These are phyloP conservation scores for Oceanites oceanicus DNA, from an alignment of 2,113 vertebrate species.

Conservation along the genomic window DNA sequence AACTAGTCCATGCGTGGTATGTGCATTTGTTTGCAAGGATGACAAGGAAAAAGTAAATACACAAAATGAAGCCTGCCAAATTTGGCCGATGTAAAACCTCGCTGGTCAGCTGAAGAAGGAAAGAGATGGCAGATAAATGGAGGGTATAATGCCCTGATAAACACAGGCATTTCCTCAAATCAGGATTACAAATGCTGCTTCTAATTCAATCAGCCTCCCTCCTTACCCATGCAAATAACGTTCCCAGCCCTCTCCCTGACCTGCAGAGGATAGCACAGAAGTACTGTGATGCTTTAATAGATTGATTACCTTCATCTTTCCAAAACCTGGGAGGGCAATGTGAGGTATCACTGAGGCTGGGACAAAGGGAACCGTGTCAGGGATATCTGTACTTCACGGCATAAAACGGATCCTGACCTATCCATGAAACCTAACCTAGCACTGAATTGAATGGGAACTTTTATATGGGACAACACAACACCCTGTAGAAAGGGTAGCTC, in stretches of 20 bases:
- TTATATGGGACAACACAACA: background rate
- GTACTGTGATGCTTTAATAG: background rate
- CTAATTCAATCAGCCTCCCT: background rate
- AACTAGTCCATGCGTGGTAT: background rate
- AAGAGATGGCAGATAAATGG: background rate
- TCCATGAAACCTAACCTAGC: background rate
- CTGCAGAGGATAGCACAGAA: background rate
- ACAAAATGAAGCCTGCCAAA: background rate
- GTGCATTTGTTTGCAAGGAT: background rate
- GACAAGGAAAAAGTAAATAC: background rate
- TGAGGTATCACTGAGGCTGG: background rate
- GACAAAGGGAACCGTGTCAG: background rate
- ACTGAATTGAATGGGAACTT: background rate
- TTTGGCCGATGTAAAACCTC: background rate
- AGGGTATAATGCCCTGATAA: background rate
- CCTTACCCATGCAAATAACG: background rate
- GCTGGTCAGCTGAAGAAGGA: background rate
- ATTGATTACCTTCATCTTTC: background rate
- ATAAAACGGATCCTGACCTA: background rate
- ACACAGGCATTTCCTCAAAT: background rate
- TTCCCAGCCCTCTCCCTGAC: background rate
- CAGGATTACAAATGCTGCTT: background rate
- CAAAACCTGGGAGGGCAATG: background rate
- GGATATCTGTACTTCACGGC: background rate
- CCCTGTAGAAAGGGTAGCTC: background rate